Base-by-base conservation (phyloP, 2,113 vertebrate species). In the Nesogale talazaci region DNA sequence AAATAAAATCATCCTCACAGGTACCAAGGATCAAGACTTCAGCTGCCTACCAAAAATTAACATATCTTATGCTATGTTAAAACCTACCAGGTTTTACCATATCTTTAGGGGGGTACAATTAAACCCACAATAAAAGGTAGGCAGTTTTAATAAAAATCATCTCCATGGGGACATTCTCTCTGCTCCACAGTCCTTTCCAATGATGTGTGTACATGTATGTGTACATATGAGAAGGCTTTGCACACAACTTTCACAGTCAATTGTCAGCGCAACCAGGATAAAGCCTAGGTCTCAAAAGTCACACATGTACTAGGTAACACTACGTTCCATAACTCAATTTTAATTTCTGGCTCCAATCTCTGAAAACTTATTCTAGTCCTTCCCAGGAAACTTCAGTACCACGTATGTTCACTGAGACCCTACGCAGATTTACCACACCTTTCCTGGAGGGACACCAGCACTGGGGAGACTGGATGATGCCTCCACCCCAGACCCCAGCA, bases 61-160 rank as follows among this genome's bases (percentile, higher is more conserved):
- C n/a, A n/a, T n/a, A n/a, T n/a, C n/a, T n/a, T n/a, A n/a, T n/a
- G n/a, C n/a, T n/a, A n/a, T n/a, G n/a, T n/a, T n/a, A n/a, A n/a
- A n/a, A n/a, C n/a, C n/a, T n/a, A n/a, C n/a, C n/a, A n/a, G n/a
- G n/a, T n/a, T n/a, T n/a, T n/a, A n/a, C n/a, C 56, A 57, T 57
- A 57, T 57, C 56, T 57, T 57, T 29, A 27, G 63, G 63, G 12
- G 63, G 63, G 11, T 27, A 27, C 63, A 65, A 29, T 29, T 65
- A 20, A 65, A 27, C 25, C 23, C 7, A 29, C 27, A 29, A 65
- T 20, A 65, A 65, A 74, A 23, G 9, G 11, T 14, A 83, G 86
- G 79, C n/a, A 52, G 40, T 61, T 69, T 74, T 91, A 83, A 75
- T 36, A 52, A 91, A 81, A 70, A 84, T 17, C 63, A 46, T 11